Conservation (phyloP, 2,113 vertebrate genomes). For the Lagopus leucura region DNA sequence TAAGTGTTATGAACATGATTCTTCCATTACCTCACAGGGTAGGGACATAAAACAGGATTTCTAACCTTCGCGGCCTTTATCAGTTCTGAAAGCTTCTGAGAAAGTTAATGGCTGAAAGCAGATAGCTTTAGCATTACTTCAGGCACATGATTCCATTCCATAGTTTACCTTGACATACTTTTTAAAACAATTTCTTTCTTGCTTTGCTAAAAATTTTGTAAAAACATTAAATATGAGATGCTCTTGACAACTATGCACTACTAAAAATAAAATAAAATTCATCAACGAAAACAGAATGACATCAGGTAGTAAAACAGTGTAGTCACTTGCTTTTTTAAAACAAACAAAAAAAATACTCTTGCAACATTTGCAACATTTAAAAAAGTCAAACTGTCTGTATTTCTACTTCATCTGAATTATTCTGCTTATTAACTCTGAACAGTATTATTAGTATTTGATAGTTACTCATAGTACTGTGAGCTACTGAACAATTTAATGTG, state of each 20-base stretch:
- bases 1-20: background rate
- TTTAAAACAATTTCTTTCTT: background rate
- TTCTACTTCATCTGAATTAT: background rate
- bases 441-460: background rate
- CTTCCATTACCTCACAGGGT: background rate
- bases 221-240: background rate
- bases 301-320: background rate
- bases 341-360: no score
- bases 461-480: background rate
- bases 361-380: background rate
- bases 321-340: background rate
- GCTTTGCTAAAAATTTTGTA: background rate
- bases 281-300: background rate
- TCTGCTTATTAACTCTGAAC: background rate
- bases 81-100: background rate
- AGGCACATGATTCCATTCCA: background rate
- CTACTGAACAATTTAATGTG: background rate
- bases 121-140: background rate
- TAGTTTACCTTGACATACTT: background rate
- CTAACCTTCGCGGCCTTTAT: background rate
- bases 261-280: background rate
- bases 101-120: background rate
- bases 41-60: background rate
- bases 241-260: background rate
- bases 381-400: background rate